Conservation (phyloP, 2,113 vertebrate species). For the Eulacestoma nigropectus region DNA sequence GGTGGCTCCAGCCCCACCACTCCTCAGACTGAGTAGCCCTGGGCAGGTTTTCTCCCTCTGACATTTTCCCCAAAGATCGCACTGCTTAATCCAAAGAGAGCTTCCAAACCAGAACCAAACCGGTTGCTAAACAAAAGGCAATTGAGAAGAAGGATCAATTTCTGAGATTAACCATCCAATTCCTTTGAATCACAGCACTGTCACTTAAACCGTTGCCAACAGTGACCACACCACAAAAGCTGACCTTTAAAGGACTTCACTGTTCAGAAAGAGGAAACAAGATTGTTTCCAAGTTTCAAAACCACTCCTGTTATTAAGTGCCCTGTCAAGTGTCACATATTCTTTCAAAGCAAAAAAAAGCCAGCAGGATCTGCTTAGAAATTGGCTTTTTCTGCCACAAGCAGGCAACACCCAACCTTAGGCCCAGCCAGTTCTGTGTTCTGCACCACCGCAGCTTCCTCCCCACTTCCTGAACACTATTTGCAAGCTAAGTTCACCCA, state of each 20-base stretch:
- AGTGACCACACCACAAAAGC: neutral
- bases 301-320: neutral
- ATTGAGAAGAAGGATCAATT: neutral
- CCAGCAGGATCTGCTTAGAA: neutral
- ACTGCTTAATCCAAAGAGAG: neutral
- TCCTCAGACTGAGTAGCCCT: neutral
- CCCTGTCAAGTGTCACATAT: neutral
- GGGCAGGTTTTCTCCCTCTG: neutral
- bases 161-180: neutral
- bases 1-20: neutral
- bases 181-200: neutral
- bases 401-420: neutral
- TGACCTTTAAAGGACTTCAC: neutral
- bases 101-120: neutral
- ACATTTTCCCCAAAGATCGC: neutral
- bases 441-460: neutral
- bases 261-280: neutral
- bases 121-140: neutral
- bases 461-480: neutral
- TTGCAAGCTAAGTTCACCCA: neutral
- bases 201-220: neutral
- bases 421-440: neutral
- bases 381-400: neutral
- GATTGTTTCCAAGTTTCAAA: neutral
- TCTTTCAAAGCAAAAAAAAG: neutral